phyloP scores from a whole-genome alignment of 2,797 vertebrate species.

The Phataginus tetradactyla region DNA sequence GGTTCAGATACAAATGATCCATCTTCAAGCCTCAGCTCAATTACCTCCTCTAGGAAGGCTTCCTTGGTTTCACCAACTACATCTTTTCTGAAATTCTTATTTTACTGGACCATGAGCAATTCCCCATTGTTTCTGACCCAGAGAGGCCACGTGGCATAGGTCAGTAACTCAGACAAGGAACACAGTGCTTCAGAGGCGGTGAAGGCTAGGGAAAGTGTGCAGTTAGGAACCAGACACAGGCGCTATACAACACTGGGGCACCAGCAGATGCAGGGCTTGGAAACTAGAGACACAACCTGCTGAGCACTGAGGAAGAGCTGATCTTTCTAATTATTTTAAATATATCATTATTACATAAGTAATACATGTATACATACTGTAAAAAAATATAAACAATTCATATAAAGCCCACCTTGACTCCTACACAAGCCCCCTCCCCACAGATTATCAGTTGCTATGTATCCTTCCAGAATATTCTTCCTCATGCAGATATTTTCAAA shows the following conservation, averaged over 20 bases:
- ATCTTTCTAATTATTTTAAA: slow-evolving; percentile 31
- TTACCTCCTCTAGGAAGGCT: slow-evolving; percentile 20
- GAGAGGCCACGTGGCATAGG: neutral
- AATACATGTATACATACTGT: neutral
- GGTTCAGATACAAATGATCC: slow-evolving; percentile 13
- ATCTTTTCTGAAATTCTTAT: neutral
- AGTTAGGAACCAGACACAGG: neutral
- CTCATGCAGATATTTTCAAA: neutral
- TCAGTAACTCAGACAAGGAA: neutral
- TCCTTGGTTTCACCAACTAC: neutral
- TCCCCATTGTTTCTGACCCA: neutral
- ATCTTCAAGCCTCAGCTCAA: slow-evolving; percentile 4
- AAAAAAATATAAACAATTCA: neutral
- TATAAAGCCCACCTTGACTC: neutral
- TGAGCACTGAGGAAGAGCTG: neutral
- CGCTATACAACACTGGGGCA: neutral
- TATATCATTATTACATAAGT: neutral
- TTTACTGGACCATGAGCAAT: neutral
- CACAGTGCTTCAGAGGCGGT: neutral
- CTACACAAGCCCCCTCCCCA: neutral
- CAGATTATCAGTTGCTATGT: neutral
- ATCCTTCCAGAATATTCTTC: neutral
- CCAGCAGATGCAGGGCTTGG: neutral
- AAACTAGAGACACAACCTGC: neutral
- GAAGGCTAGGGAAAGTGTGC: accelerated